phyloP scores from a whole-genome alignment of 2,113 vertebrate genomes.

The Dicaeum eximium region DNA sequence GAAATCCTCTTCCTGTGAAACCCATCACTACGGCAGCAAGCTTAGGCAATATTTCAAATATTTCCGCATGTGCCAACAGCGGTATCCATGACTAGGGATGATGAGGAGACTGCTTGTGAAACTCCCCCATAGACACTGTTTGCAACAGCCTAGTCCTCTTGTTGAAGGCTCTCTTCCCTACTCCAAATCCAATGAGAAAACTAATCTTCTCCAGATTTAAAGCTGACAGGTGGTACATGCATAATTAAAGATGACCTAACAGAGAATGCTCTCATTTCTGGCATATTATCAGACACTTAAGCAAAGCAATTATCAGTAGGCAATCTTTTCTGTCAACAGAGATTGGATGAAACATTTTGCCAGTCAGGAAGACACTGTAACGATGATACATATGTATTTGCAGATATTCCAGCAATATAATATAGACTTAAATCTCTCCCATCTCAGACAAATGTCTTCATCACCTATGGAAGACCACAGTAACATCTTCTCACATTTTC shows the following conservation, averaged over 20 bases:
- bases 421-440: background rate
- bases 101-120: constrained; percentile 53
- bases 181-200: constrained; percentile 54
- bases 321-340: constrained; percentile 77
- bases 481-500: background rate
- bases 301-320: constrained; percentile 79
- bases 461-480: background rate
- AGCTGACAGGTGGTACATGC: constrained; percentile 76
- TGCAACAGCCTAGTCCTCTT: constrained; percentile 56
- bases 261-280: constrained; percentile 76
- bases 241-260: constrained; percentile 83
- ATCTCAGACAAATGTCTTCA: background rate
- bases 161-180: constrained; percentile 60
- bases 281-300: constrained; percentile 79
- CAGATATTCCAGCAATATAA: constrained; percentile 52
- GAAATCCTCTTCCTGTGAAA: constrained; percentile 55
- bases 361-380: constrained; percentile 64
- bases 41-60: constrained; percentile 57
- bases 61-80: constrained; percentile 43
- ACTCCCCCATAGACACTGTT: constrained; percentile 57
- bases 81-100: constrained; percentile 40
- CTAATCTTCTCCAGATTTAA: constrained; percentile 67
- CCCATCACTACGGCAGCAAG: constrained; percentile 39
- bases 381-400: constrained; percentile 20
- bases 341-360: constrained; percentile 69